A percentile compares a stretch with the other conserved stretches of the same genome.
Conservation (phyloP, 2,797 vertebrate genomes). For the Alosa sapidissima region DNA sequence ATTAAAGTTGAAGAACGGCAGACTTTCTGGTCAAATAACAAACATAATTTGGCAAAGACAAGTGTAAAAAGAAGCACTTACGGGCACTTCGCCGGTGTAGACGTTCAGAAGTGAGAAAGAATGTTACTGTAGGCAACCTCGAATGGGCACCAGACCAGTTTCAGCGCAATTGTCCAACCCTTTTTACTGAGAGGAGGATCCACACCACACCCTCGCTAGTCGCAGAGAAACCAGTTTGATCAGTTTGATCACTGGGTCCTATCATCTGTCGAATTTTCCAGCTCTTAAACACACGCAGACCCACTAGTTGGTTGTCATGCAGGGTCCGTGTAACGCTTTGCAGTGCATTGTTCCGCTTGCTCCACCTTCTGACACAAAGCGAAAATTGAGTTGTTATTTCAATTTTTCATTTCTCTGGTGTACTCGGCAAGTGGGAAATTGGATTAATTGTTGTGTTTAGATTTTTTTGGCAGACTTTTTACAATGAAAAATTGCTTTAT, state of each 20-base stretch:
- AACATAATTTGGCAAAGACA: neutral
- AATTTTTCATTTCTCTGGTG: too few species aligned
- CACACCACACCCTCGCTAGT: neutral
- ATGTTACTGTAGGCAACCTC: slow-evolving; percentile 1
- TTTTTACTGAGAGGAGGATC: neutral
- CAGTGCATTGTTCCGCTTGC: too few species aligned
- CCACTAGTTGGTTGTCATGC: neutral
- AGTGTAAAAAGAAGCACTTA: neutral
- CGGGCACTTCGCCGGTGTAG: neutral
- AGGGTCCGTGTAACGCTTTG: too few species aligned
- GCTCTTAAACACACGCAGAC: neutral
- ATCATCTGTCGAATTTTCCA: neutral
- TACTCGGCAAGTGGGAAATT: too few species aligned
- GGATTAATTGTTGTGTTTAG: too few species aligned
- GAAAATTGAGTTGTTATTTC: too few species aligned
- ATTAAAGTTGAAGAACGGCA: neutral
- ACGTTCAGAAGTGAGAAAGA: neutral
- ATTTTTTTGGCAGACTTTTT: too few species aligned
- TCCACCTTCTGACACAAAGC: too few species aligned
- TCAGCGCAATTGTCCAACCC: neutral
- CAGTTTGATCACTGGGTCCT: neutral
- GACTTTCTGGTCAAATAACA: neutral
- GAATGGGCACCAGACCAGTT: neutral
- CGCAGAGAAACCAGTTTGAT: neutral
- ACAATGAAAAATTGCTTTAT: too few species aligned